Base-by-base conservation (phyloP, 2,888 invertebrate genomes). In the Drosophila merina region DNA sequence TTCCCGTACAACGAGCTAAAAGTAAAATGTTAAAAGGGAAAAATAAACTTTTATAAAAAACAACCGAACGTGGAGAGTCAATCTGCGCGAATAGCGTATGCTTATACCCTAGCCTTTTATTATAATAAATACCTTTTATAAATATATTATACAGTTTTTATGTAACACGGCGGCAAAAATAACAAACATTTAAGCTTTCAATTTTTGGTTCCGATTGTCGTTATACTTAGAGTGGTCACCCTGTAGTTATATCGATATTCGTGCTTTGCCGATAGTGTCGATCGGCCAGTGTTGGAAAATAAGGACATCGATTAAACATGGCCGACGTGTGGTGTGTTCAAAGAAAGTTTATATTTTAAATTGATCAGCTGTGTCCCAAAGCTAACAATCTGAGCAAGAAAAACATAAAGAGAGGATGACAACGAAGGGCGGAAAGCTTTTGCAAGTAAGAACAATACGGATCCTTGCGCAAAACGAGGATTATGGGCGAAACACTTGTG, bases 1-100 rank as follows among this genome's bases (percentile, higher is more conserved):
- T 57, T 44, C 67, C 42, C 26, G 58, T 14, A 26, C 60, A 25
- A 14, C n/a, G 3, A 33, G 7, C 45, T 30, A 36, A 52, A 67
- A 36, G 44, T 20, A 33, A 25, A 52, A 52, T 14, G 44, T 20
- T 20, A 25, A 10, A 7, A 14, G 40, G 40, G 14, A 62, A 33
- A 26, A 52, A 36, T 14, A n/a, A 36, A n/a, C 36, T 36, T 33
- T 33, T 33, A 0, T 33, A 33, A 33, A 33, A 33, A 33, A 33
- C 33, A 33, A 36, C n/a, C 14, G 14, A 12, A n/a, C 1, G 6
- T 2, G 36, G 12, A 6, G n/a, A n/a, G 0, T 6, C n/a, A 36
- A 2, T 6, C 12, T 5, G 36, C 36, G 36, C 36, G 4, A 4
- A 36, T 36, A n/a, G n/a, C n/a, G 6, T 6, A 5, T 36, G 0